phyloP scores from a whole-genome alignment of 2,113 vertebrate species.

The Myotis yumanensis region DNA sequence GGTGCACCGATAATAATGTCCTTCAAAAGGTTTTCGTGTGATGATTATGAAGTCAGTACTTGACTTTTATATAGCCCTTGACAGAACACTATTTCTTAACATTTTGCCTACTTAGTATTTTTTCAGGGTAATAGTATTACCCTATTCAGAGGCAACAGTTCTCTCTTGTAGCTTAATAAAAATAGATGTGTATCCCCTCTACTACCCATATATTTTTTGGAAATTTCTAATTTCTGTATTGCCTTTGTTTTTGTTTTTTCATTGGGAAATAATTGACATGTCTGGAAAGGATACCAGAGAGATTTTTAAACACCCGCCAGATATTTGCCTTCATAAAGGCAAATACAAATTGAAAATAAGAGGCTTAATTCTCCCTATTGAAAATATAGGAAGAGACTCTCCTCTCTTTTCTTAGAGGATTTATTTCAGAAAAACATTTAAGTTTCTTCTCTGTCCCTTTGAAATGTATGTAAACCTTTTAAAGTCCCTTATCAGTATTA shows the following conservation, averaged over 20 bases:
- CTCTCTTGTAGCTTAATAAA: slow-evolving; percentile 24
- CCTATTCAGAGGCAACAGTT: slow-evolving; percentile 25
- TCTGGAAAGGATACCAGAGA: not conserved
- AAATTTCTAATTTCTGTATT: slow-evolving; percentile 39
- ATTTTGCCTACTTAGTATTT: slow-evolving; percentile 6
- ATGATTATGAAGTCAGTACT: not conserved
- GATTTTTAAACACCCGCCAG: slow-evolving; percentile 12
- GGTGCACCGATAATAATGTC: not conserved
- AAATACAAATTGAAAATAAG: slow-evolving; percentile 59
- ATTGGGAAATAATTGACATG: slow-evolving; percentile 29
- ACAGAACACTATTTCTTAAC: not conserved
- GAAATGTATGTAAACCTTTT: slow-evolving; percentile 39
- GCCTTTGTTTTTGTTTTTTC: slow-evolving; percentile 30
- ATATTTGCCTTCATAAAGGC: slow-evolving; percentile 1
- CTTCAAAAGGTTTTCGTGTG: slow-evolving; percentile 22
- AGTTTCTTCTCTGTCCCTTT: slow-evolving; percentile 23
- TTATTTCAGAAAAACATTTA: slow-evolving; percentile 58
- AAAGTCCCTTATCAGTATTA: slow-evolving; percentile 9
- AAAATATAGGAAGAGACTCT: not conserved
- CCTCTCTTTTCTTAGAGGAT: not conserved
- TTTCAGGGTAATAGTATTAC: not conserved
- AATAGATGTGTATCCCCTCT: not conserved
- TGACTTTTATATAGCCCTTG: slow-evolving; percentile 11
- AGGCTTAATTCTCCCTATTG: slow-evolving; percentile 30
- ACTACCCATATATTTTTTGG: not conserved